A percentile compares a stretch with the other conserved stretches of the same genome.
phyloP scores from a whole-genome alignment of 2,888 invertebrate genomes.

The Pediacus dermestoides region DNA sequence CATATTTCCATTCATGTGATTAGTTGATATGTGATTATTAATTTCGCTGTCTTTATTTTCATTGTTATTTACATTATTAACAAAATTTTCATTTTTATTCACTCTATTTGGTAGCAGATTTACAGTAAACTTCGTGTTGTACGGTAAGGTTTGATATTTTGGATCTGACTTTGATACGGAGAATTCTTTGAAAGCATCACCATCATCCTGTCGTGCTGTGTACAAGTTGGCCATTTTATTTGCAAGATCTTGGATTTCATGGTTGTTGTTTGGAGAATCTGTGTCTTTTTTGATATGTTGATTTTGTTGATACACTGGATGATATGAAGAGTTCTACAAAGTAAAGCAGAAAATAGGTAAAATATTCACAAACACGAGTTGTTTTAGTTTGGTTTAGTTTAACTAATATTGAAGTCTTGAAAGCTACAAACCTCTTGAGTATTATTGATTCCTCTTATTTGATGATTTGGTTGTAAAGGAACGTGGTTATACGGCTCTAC shows the following conservation, averaged over 20 bases:
- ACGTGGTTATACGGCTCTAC: slow-evolving; percentile 86
- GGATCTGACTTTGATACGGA: slow-evolving; percentile 81
- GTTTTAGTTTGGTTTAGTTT: not conserved
- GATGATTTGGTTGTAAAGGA: slow-evolving; percentile 55
- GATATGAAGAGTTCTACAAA: slow-evolving; percentile 46
- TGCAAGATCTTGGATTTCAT: slow-evolving; percentile 34
- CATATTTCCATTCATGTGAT: slow-evolving; percentile 44
- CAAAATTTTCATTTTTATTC: slow-evolving; percentile 21
- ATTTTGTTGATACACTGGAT: slow-evolving; percentile 43
- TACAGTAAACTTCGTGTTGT: slow-evolving; percentile 79
- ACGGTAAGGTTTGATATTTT: slow-evolving; percentile 88
- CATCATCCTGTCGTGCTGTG: slow-evolving; percentile 30
- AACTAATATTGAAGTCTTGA: not conserved
- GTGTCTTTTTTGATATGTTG: slow-evolving; percentile 44
- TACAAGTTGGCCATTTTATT: slow-evolving; percentile 38
- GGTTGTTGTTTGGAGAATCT: slow-evolving; percentile 32
- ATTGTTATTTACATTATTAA: slow-evolving; percentile 30
- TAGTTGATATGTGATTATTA: slow-evolving; percentile 34
- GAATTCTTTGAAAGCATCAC: slow-evolving; percentile 63
- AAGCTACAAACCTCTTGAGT: slow-evolving; percentile 47
- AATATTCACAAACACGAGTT: not conserved
- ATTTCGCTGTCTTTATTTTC: slow-evolving; percentile 35
- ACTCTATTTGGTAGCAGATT: slow-evolving; percentile 51
- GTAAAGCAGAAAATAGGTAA: slow-evolving; percentile 8
- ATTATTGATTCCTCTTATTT: slow-evolving; percentile 39